Evolutionary conservation across 2,797 vertebrate species (phyloP).

Genomic region (Alauda arvensis): DNA sequence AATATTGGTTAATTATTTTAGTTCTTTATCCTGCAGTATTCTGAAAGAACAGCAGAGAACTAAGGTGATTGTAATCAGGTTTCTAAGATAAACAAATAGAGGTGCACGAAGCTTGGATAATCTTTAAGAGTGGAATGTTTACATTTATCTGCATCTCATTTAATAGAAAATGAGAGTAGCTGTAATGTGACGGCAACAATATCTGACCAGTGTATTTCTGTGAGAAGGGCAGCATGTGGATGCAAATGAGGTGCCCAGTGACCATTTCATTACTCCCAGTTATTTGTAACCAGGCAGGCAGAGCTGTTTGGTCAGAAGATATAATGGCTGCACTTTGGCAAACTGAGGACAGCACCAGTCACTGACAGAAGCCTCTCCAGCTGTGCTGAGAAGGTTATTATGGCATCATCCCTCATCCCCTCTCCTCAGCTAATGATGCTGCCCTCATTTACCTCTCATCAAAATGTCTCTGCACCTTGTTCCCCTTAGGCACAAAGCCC

Average conservation of each 20-base stretch:
- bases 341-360: not conserved
- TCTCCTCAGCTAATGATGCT: not conserved
- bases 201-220: not conserved
- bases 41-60: not conserved
- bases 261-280: not conserved
- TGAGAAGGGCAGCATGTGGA: not conserved
- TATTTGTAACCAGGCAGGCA: not conserved
- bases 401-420: not conserved
- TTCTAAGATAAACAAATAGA: not conserved
- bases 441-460: not conserved
- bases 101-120: not conserved
- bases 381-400: not conserved
- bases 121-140: not conserved
- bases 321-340: not conserved
- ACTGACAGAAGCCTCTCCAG: not conserved
- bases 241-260: not conserved
- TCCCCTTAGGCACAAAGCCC: not conserved
- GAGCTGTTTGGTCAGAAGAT: not conserved
- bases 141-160: not conserved
- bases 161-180: not conserved
- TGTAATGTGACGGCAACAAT: not conserved
- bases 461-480: not conserved
- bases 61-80: not conserved
- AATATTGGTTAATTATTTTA: constrained; percentile 18
- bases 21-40: not conserved